Conservation (phyloP, 2,113 vertebrate species). For the Centropus unirufus region DNA sequence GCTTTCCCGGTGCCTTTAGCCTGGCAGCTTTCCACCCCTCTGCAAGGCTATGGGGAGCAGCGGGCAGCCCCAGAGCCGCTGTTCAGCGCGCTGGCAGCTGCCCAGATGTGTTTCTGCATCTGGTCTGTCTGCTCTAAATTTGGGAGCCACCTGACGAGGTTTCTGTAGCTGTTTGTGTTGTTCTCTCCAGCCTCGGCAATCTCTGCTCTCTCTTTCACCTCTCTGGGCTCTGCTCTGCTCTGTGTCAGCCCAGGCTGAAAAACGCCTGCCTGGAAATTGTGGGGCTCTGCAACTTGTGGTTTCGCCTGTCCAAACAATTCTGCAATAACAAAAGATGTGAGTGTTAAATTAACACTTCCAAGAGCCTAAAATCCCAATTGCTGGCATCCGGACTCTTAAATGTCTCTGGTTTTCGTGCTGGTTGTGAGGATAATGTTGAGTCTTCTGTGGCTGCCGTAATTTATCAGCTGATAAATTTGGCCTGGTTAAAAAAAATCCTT, state of each 20-base stretch:
- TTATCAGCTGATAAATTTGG: background rate
- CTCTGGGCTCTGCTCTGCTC: background rate
- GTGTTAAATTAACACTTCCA: background rate
- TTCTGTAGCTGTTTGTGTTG: background rate
- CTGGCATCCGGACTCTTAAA: background rate
- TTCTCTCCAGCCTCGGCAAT: background rate
- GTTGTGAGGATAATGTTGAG: too few species aligned
- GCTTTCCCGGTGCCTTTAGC: background rate
- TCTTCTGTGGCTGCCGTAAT: background rate
- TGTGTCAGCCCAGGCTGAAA: rapidly evolving
- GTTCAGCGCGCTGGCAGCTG: background rate
- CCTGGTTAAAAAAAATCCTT: background rate
- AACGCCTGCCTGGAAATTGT: background rate
- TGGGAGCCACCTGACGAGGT: background rate
- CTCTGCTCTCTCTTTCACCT: background rate
- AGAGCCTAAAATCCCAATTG: background rate
- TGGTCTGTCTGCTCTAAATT: background rate
- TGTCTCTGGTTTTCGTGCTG: background rate
- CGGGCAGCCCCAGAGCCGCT: background rate
- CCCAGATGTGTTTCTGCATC: background rate
- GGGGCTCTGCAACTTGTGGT: background rate
- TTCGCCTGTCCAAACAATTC: background rate
- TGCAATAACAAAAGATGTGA: background rate
- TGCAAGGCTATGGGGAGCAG: background rate
- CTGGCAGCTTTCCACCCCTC: background rate